Evolutionary conservation across 2,888 invertebrate genomes (phyloP).

Genomic region (Cryptocephalus primarius): DNA sequence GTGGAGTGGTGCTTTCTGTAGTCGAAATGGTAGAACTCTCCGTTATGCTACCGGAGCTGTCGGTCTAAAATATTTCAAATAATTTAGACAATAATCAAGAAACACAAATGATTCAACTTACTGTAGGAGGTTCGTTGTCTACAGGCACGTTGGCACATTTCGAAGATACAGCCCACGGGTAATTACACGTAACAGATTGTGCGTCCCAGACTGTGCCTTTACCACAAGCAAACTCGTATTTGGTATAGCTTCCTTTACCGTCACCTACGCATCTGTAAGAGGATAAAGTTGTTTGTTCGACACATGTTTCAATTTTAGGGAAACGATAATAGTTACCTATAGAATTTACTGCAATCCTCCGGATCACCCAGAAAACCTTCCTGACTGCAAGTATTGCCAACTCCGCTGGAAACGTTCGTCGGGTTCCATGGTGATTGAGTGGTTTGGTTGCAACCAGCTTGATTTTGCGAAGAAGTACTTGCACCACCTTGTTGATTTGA

Average conservation of each 20-base stretch:
- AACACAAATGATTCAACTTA: background rate
- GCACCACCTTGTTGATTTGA: slow-evolving; percentile 9
- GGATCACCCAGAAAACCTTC: slow-evolving; percentile 28
- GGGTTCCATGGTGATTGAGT: slow-evolving; percentile 7
- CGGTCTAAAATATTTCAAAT: background rate
- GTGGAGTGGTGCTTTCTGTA: slow-evolving; percentile 4
- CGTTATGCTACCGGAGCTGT: background rate
- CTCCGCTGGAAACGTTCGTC: slow-evolving; percentile 9
- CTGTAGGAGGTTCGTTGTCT: slow-evolving; percentile 3
- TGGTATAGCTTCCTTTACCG: slow-evolving; percentile 42
- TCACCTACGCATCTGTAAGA: slow-evolving; percentile 51
- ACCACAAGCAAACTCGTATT: slow-evolving; percentile 56
- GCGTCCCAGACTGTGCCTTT: slow-evolving; percentile 65
- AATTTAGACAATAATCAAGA: no score
- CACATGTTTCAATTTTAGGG: no score
- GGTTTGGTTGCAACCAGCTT: slow-evolving; percentile 1
- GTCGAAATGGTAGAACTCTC: background rate
- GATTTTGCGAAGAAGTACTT: slow-evolving; percentile 6
- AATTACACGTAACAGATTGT: slow-evolving; percentile 52
- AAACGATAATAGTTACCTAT: slow-evolving; percentile 17
- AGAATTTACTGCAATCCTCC: slow-evolving; percentile 28
- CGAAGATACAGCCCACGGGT: slow-evolving; percentile 43
- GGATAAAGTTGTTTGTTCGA: slow-evolving; percentile 4
- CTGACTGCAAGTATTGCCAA: slow-evolving; percentile 18
- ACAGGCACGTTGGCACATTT: slow-evolving; percentile 6